Conservation (phyloP, 2,797 vertebrate genomes). For the Cossypha polioptera region DNA sequence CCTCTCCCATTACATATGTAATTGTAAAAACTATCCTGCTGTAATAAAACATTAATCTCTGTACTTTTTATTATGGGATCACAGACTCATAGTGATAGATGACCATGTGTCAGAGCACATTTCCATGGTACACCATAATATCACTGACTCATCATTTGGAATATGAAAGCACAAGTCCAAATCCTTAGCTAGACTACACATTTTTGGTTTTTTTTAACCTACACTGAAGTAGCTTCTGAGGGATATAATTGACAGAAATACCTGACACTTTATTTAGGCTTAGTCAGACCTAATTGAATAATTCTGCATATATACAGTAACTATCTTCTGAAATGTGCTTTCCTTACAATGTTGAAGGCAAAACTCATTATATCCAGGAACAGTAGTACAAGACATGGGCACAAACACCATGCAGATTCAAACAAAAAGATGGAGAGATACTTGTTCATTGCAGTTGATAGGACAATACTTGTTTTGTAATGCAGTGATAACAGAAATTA, state of each 20-base stretch:
- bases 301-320: not conserved
- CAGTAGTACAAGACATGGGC: not conserved
- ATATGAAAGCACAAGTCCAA: not conserved
- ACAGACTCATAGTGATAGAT: not conserved
- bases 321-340: not conserved
- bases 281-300: not conserved
- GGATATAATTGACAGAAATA: not conserved
- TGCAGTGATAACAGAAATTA: not conserved
- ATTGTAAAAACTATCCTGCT: conserved; percentile 11
- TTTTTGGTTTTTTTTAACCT: not conserved
- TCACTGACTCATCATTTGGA: not conserved
- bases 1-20: conserved; percentile 20
- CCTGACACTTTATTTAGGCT: not conserved
- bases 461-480: not conserved
- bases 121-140: not conserved
- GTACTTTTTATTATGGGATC: conserved; percentile 4
- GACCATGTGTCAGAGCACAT: not conserved
- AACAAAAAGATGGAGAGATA: not conserved
- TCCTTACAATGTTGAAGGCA: not conserved
- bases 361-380: not conserved
- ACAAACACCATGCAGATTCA: not conserved
- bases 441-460: not conserved
- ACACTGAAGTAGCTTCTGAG: not conserved
- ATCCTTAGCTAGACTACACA: not conserved
- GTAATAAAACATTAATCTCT: conserved; percentile 58